Base-by-base conservation (phyloP, 1,140 invertebrate species). In the Melanaphis sacchari region DNA sequence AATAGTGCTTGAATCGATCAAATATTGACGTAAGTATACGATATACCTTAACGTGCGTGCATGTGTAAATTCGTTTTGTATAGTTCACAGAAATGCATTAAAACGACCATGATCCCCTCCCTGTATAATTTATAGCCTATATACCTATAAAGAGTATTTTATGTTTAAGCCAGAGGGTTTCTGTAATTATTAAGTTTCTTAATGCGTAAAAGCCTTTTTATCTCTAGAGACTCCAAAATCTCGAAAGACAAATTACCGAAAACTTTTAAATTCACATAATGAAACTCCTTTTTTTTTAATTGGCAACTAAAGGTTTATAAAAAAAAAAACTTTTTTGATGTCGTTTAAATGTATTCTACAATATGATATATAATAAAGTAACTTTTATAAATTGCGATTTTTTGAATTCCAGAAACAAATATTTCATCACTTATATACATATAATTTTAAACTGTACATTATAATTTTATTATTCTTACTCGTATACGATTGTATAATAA, bases 111-210 rank as follows among this genome's bases (percentile, higher is more conserved):
- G 24, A 24, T 46, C 89, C 89, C 54, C 54, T 66, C 38, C 40
- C 15, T 24, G 49, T 40, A 41, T 91, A 76, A 43, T 38, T 91
- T 81, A 91, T 91, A 81, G 54, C 59, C 40, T 76, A 40, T 82
- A 40, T 82, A 82, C 41, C 59, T 91, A 91, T 91, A 81, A 91
- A 81, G 41, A 81, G 76, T 81, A 15, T 54, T 76, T 91, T 76
- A 41, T 43, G n/a, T 43, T 46, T 46, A 46, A 89, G 43, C 43
- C 76, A 54, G 46, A 84, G 76, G 91, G 81, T 85, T 54, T 36
- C 36, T 49, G 91, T 82, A 93, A 81, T 93, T 93, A 93, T 93
- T 38, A 85, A 93, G 91, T 93, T 93, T 93, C 91, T 93, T 93
- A 93, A 93, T 40, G 91, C 91, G 46, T 84, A 93, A 93, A 93